A percentile compares a stretch with the other conserved stretches of the same genome.
phyloP scores from a whole-genome alignment of 53 echinoderm and acorn worm species.

The Mesocentrotus franciscanus region DNA sequence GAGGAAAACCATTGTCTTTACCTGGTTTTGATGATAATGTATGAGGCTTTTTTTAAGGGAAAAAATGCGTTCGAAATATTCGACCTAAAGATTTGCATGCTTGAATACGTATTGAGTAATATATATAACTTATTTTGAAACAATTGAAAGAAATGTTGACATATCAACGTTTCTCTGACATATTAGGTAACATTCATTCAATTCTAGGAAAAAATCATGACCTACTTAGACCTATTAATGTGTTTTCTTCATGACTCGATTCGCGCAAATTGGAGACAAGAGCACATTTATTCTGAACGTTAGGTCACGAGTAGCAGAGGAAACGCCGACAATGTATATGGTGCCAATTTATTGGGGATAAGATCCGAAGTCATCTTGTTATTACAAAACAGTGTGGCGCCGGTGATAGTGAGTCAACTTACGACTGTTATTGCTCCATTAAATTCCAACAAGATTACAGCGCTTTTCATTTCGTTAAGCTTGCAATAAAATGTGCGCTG shows the following conservation, averaged over 20 bases:
- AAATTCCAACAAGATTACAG: conserved; percentile 60
- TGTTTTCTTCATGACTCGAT: neutral
- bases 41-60: too few relatives aligned
- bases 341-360: conserved; percentile 40
- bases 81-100: too few relatives aligned
- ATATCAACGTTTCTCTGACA: neutral
- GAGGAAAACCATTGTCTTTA: too few relatives aligned
- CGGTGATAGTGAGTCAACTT: neutral
- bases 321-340: neutral
- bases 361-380: conserved; percentile 47
- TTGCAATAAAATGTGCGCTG: conserved; percentile 47
- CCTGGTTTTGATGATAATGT: too few relatives aligned
- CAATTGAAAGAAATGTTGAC: neutral
- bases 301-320: neutral
- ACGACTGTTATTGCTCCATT: conserved; percentile 52
- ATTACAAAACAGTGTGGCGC: conserved; percentile 52
- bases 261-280: neutral
- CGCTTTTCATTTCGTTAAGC: conserved; percentile 59
- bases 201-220: neutral
- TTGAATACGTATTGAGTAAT: too few relatives aligned
- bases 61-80: too few relatives aligned
- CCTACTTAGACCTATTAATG: neutral
- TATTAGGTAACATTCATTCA: neutral
- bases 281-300: neutral
- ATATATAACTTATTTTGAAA: neutral